A percentile compares a stretch with the other conserved stretches of the same genome.
Evolutionary conservation across 2,888 invertebrate species (phyloP).

Genomic region (Erannis defoliaria): DNA sequence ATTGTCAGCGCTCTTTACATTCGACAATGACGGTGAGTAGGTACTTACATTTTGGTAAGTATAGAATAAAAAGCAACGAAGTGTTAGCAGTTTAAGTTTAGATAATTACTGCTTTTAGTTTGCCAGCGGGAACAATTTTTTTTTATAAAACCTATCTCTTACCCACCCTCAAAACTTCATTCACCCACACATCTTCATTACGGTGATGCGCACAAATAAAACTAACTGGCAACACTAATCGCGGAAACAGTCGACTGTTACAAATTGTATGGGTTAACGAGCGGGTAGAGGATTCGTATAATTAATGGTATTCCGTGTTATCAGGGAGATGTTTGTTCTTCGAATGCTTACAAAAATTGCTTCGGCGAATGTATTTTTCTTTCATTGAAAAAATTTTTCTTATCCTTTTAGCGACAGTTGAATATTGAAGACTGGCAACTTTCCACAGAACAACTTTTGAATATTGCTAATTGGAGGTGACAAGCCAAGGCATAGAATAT

Average conservation of each 20-base stretch:
- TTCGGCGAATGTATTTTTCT: not conserved
- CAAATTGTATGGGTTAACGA: slow-evolving; percentile 64
- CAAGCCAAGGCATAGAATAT: too few species aligned
- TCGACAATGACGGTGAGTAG: too few species aligned
- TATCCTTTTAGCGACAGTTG: too few species aligned
- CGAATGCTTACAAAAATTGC: slow-evolving; percentile 3
- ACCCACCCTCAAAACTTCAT: slow-evolving; percentile 14
- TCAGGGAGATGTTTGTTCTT: slow-evolving; percentile 26
- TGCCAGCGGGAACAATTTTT: too few species aligned
- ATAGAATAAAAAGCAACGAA: too few species aligned
- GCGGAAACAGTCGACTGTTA: slow-evolving; percentile 51
- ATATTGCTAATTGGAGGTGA: too few species aligned
- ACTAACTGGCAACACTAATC: slow-evolving; percentile 50
- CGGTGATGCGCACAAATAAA: slow-evolving; percentile 54
- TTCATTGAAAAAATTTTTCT: not conserved
- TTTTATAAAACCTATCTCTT: slow-evolving; percentile 6
- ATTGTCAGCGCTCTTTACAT: too few species aligned
- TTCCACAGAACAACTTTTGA: too few species aligned
- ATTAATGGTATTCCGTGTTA: slow-evolving; percentile 45
- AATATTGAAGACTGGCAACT: too few species aligned
- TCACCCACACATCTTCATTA: slow-evolving; percentile 50
- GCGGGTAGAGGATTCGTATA: slow-evolving; percentile 43
- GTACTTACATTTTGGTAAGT: too few species aligned
- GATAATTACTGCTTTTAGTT: too few species aligned
- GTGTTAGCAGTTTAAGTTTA: too few species aligned